Percentiles rank a stretch among this genome's conserved stretches.
phyloP scores from a whole-genome alignment of 2,113 vertebrate genomes.

The Clarias batrachus region DNA sequence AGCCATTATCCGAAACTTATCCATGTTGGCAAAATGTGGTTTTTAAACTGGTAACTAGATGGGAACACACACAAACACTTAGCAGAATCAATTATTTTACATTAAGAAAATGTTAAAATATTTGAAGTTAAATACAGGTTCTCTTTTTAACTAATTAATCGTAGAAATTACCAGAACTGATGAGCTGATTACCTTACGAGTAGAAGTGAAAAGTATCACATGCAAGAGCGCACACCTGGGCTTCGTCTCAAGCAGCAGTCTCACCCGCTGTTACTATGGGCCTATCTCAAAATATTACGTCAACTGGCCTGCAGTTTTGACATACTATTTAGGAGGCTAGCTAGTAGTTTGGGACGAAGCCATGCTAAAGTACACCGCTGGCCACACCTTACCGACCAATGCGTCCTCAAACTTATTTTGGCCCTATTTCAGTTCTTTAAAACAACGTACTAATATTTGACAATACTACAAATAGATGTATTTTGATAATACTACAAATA shows the following conservation, averaged over 20 bases:
- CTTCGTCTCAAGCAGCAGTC: conserved; percentile 1
- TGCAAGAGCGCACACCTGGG: not conserved
- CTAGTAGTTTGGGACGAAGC: not conserved
- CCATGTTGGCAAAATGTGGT: conserved; percentile 71
- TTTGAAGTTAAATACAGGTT: not conserved
- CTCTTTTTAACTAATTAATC: not conserved
- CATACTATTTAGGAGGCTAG: conserved; percentile 10
- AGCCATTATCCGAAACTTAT: conserved; percentile 97
- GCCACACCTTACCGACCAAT: not conserved
- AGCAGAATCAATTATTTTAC: not conserved
- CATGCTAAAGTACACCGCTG: not conserved
- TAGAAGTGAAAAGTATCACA: not conserved
- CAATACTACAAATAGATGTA: not conserved
- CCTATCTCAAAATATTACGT: not conserved
- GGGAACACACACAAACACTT: not conserved
- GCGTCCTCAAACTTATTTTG: not conserved
- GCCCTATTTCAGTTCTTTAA: not conserved
- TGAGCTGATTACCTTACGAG: not conserved
- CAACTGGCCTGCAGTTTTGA: not conserved
- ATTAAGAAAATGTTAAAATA: not conserved
- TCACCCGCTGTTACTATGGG: not conserved
- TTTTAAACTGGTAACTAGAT: not conserved
- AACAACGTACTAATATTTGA: not conserved
- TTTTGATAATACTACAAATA: not conserved
- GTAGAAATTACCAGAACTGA: not conserved